Conservation (phyloP, 2,888 invertebrate genomes). For the Portevinia maculata region DNA sequence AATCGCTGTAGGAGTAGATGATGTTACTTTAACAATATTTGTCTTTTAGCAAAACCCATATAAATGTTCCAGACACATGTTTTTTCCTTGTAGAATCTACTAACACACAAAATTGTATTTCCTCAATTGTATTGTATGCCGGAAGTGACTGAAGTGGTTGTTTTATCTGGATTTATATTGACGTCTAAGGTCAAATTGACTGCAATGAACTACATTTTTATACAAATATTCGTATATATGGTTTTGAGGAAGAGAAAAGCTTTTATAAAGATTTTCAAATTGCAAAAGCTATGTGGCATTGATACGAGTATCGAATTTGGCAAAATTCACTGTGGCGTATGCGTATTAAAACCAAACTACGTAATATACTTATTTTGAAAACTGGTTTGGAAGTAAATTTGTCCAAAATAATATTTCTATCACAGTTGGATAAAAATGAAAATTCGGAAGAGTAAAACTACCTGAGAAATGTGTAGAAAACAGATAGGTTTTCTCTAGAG, state of each 20-base stretch:
- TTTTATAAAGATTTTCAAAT: neutral
- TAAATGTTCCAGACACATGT: neutral
- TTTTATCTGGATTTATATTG: conserved; percentile 14
- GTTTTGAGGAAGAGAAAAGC: neutral
- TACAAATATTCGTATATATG: conserved; percentile 3
- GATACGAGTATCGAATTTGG: neutral
- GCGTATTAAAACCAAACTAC: neutral
- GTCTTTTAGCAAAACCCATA: conserved; percentile 21
- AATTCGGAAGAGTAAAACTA: no score
- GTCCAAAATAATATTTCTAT: neutral
- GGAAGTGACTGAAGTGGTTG: neutral
- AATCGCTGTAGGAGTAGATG: conserved; percentile 20
- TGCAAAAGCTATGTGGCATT: neutral
- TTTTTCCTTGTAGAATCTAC: no score
- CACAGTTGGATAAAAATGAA: neutral
- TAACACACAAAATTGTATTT: no score
- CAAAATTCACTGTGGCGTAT: conserved; percentile 12
- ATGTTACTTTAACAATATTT: neutral
- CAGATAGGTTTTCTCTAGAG: no score
- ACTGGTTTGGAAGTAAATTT: no score
- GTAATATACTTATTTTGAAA: no score
- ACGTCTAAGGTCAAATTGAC: conserved; percentile 26
- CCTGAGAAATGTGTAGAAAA: no score
- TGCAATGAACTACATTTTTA: conserved; percentile 9
- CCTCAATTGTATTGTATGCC: conserved; percentile 1